Percentiles rank a stretch among this genome's conserved stretches.
These are phyloP conservation scores for Melanaphis sacchari DNA, from an alignment of 1,140 invertebrate species.

Conservation along the genomic window DNA sequence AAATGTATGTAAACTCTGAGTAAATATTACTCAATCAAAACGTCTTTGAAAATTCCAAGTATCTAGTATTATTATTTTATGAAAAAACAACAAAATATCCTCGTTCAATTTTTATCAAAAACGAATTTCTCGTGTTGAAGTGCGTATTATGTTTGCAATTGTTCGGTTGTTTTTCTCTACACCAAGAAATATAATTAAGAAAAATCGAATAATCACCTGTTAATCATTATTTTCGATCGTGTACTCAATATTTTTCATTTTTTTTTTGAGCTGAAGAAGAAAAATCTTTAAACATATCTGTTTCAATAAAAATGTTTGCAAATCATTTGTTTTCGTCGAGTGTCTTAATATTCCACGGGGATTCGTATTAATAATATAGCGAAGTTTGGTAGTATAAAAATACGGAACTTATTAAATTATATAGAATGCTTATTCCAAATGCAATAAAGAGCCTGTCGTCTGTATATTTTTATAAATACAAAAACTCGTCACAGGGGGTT, in stretches of 20 bases:
- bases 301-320: neutral
- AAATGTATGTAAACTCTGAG: no score
- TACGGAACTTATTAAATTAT: slow-evolving; percentile 19
- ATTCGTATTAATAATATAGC: neutral
- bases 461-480: neutral
- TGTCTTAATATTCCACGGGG: slow-evolving; percentile 9
- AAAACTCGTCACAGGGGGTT: neutral
- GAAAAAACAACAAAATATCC: neutral
- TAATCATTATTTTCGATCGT: neutral
- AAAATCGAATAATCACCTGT: neutral
- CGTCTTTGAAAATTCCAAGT: neutral
- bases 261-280: neutral
- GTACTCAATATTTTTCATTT: neutral
- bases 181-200: no score
- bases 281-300: neutral
- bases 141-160: neutral
- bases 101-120: neutral
- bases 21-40: neutral
- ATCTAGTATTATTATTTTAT: neutral
- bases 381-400: neutral
- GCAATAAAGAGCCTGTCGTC: neutral
- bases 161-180: neutral
- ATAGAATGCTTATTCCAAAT: slow-evolving; percentile 27
- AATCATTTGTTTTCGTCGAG: neutral
- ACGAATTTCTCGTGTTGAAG: neutral